Percentiles rank a stretch among this genome's conserved stretches.
phyloP scores from a whole-genome alignment of 2,888 invertebrate genomes.

The Molanna angustata region DNA sequence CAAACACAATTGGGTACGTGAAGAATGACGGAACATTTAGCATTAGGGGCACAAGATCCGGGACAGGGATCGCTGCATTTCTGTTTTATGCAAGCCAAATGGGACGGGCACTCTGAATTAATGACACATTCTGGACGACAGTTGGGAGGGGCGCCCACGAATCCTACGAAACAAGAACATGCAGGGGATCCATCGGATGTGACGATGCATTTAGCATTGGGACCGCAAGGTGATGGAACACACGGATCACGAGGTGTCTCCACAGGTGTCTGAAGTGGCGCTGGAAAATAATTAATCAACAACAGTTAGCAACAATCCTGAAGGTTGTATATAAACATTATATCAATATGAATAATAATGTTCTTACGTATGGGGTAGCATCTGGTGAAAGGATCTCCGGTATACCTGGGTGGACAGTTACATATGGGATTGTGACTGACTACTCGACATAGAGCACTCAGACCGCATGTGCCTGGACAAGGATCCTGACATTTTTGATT shows the following conservation, averaged over 20 bases:
- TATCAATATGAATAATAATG: neutral
- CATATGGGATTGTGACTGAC: slow-evolving; percentile 80
- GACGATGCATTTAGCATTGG: slow-evolving; percentile 66
- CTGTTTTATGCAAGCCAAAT: slow-evolving; percentile 62
- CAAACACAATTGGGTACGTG: slow-evolving; percentile 79
- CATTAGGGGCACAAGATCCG: slow-evolving; percentile 73
- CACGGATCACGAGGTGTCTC: slow-evolving; percentile 50
- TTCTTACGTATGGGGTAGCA: slow-evolving; percentile 55
- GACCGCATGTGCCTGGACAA: slow-evolving; percentile 69
- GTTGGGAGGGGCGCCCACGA: slow-evolving; percentile 68
- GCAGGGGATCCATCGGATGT: slow-evolving; percentile 61
- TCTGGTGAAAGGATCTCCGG: slow-evolving; percentile 67
- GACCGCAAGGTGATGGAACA: slow-evolving; percentile 64
- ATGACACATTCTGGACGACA: slow-evolving; percentile 74
- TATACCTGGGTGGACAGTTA: slow-evolving; percentile 59
- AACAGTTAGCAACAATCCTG: neutral
- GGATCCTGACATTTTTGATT: slow-evolving; percentile 76
- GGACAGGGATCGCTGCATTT: slow-evolving; percentile 72
- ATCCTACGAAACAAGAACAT: slow-evolving; percentile 68
- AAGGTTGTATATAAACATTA: neutral
- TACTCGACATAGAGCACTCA: slow-evolving; percentile 67
- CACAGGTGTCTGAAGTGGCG: slow-evolving; percentile 10
- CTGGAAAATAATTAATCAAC: slow-evolving; percentile 19
- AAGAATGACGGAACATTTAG: slow-evolving; percentile 68
- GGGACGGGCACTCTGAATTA: slow-evolving; percentile 64